A percentile compares a stretch with the other conserved stretches of the same genome.
Conservation (phyloP, 2,113 vertebrate species). For the Megaceryle maxima region DNA sequence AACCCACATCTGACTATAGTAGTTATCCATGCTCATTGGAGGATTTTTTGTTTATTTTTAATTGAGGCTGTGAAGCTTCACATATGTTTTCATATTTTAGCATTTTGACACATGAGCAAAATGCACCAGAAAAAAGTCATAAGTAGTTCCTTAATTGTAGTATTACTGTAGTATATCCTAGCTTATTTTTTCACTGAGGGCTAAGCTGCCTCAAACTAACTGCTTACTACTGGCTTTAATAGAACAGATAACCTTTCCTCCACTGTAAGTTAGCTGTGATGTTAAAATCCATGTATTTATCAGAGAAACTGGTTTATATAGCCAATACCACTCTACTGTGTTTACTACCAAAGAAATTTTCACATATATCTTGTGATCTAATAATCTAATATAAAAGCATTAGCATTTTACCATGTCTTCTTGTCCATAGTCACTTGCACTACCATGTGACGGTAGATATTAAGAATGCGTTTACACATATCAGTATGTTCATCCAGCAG, state of each 20-base stretch:
- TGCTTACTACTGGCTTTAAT: background rate
- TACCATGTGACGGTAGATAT: conserved; percentile 98
- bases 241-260: background rate
- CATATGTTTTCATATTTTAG: background rate
- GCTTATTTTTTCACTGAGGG: background rate
- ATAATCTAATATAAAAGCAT: conserved; percentile 9
- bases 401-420: conserved; percentile 90
- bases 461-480: conserved; percentile 98
- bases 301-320: background rate
- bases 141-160: background rate
- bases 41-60: background rate
- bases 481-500: conserved; percentile 97
- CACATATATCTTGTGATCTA: background rate
- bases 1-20: background rate
- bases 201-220: background rate
- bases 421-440: conserved; percentile 99
- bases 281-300: background rate
- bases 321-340: background rate
- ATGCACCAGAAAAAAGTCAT: background rate
- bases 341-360: background rate
- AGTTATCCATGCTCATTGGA: background rate
- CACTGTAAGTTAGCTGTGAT: background rate
- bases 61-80: background rate
- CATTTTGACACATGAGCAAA: background rate
- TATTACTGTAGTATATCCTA: background rate